Evolutionary conservation across 2,888 invertebrate genomes (phyloP), one percentile per base, ranked within the genome.

Genomic region (Arge pagana): DNA sequence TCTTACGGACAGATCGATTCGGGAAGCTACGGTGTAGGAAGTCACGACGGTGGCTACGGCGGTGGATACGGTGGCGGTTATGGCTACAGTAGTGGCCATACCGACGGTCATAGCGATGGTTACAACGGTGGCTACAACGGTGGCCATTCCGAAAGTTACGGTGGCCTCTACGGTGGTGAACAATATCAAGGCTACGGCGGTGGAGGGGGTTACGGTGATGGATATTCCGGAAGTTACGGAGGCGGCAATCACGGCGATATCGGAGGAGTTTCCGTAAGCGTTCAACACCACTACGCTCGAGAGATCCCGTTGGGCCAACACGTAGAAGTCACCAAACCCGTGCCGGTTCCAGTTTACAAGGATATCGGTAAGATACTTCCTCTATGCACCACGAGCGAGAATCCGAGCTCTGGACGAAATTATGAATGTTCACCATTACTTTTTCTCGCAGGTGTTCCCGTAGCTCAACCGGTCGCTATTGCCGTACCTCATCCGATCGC

Each of bases 251-350:
- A 49, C 19, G n/a, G n/a, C 4, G 50, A 41, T 11, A 37, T 13
- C 4, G 52, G 52, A 10, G 21, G 16, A 10, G 54, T 45, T 50
- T 56, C 8, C 70, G 70, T n/a, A 43, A 58, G 41, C 13, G 75
- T 74, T 3, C 77, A 77, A 3, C 75, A 78, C 48, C 71, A 75
- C 55, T 69, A 72, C 35, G 64, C 74, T 26, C 81, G 83, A 18
- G 77, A 82, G 0, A 80, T 82, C 48, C 82, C 83, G 0, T 77
- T 84, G 40, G 82, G 82, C 55, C 80, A 84, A 53, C 86, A 86
- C 59, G 77, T 87, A 0, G 85, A 87, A 67, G 82, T 87, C 65
- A 82, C 83, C 21, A 86, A 81, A 60, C 86, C 86, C 0, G 82
- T 86, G 39, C 80, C 83, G 0, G 80, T 86, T 41, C 86, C 86